A percentile compares a stretch with the other conserved stretches of the same genome.
phyloP scores from a whole-genome alignment of 2,888 invertebrate genomes.

The Melanostoma scalare region DNA sequence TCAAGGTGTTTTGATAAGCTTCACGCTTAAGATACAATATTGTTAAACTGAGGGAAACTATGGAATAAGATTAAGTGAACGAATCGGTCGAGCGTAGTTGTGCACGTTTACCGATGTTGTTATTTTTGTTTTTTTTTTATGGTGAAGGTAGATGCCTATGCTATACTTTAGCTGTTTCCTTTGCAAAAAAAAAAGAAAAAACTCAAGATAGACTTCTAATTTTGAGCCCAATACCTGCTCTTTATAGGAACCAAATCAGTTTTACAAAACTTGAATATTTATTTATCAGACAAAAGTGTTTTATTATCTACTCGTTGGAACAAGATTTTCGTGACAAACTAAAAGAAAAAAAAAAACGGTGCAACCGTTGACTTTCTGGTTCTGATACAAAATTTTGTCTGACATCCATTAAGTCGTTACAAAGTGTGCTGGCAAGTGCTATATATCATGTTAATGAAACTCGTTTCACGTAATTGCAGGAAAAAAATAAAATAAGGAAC shows the following conservation, averaged over 20 bases:
- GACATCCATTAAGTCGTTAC: constrained; percentile 58
- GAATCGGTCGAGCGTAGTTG: constrained; percentile 7
- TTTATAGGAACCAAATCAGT: not conserved
- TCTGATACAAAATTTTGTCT: constrained; percentile 58
- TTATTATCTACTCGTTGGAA: constrained; percentile 16
- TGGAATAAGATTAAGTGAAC: not conserved
- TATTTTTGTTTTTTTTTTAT: not conserved
- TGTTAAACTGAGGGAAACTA: constrained; percentile 24
- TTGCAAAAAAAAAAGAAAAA: not conserved
- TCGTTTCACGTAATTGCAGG: constrained; percentile 66
- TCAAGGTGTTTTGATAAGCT: constrained; percentile 69
- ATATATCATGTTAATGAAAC: constrained; percentile 71
- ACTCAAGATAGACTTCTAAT: not conserved
- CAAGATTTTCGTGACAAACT: constrained; percentile 70
- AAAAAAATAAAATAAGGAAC: constrained; percentile 5
- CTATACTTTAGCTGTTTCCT: too few relatives aligned
- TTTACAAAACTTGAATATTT: not conserved
- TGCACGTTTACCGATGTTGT: not conserved
- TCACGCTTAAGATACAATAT: constrained; percentile 57
- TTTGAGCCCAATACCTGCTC: not conserved
- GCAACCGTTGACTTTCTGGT: constrained; percentile 37
- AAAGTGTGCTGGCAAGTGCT: constrained; percentile 64
- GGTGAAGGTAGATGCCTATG: too few relatives aligned
- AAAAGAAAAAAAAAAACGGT: constrained; percentile 12
- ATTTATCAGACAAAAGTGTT: constrained; percentile 43